Conservation (phyloP, 2,113 vertebrate genomes). For the Tachuris rubrigastra region DNA sequence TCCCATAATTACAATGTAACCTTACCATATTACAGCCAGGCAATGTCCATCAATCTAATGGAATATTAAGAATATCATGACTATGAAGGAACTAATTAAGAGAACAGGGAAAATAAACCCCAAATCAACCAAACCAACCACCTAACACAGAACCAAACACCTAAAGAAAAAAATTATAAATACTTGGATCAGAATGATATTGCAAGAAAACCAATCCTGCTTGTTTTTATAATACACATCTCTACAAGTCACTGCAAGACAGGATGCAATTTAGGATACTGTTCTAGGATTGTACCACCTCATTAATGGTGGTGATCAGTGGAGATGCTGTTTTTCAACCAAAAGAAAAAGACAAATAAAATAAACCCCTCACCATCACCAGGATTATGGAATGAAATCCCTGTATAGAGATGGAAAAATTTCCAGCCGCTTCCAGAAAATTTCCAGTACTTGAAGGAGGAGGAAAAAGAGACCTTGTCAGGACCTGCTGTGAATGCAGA, state of each 20-base stretch:
- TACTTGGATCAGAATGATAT: background rate
- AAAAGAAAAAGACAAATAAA: background rate
- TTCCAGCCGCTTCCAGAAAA: background rate
- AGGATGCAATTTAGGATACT: background rate
- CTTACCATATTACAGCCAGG: background rate
- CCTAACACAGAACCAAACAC: background rate
- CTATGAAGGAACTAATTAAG: background rate
- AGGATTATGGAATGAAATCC: background rate
- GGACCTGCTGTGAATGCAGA: background rate
- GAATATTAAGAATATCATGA: background rate
- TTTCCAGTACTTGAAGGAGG: background rate
- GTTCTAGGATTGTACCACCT: background rate
- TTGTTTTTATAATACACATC: background rate
- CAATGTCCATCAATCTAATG: background rate
- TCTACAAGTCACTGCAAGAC: background rate
- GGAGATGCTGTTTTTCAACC: background rate
- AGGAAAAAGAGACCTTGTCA: background rate
- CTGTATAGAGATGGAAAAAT: background rate
- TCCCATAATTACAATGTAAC: background rate
- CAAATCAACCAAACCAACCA: background rate
- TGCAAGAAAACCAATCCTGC: background rate
- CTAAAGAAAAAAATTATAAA: background rate
- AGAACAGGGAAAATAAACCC: accelerated
- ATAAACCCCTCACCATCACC: background rate
- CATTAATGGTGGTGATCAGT: background rate